Evolutionary conservation across 2,797 vertebrate species (phyloP).

Genomic region (Taenioides sp.): DNA sequence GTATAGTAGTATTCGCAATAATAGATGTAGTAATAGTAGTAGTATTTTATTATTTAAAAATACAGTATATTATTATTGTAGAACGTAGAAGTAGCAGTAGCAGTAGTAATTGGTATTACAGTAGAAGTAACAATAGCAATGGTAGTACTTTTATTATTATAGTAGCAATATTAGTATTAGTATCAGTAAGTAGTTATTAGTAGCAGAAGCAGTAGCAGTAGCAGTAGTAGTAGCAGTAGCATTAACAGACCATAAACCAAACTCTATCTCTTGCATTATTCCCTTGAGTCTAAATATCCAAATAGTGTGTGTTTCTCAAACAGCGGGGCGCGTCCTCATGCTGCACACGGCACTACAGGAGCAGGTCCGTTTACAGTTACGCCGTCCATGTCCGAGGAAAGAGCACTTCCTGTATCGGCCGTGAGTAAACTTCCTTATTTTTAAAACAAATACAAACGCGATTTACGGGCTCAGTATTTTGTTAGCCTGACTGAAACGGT

Average conservation of each 20-base stretch:
- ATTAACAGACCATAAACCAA: too few species aligned
- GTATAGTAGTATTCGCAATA: too few species aligned
- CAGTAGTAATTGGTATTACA: too few species aligned
- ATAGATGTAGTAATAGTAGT: too few species aligned
- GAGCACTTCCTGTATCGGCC: neutral
- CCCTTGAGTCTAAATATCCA: neutral
- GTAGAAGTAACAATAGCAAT: too few species aligned
- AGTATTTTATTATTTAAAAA: too few species aligned
- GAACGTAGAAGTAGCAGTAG: too few species aligned
- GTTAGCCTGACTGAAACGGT: neutral
- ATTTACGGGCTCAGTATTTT: neutral
- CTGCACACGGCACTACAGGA: neutral
- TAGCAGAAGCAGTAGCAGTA: too few species aligned
- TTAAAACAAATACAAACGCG: neutral
- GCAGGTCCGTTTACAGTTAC: neutral
- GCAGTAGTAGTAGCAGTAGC: neutral
- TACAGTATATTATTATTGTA: too few species aligned
- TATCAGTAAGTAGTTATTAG: too few species aligned
- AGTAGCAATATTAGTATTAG: too few species aligned
- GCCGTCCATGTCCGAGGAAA: neutral
- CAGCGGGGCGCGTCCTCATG: constrained; percentile 14
- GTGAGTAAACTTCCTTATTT: neutral
- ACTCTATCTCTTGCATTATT: neutral
- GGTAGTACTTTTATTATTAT: too few species aligned
- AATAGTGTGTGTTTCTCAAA: constrained; percentile 41